These are phyloP conservation scores for Nanorana parkeri DNA, from an alignment of 2,113 vertebrate genomes.

Conservation along the genomic window DNA sequence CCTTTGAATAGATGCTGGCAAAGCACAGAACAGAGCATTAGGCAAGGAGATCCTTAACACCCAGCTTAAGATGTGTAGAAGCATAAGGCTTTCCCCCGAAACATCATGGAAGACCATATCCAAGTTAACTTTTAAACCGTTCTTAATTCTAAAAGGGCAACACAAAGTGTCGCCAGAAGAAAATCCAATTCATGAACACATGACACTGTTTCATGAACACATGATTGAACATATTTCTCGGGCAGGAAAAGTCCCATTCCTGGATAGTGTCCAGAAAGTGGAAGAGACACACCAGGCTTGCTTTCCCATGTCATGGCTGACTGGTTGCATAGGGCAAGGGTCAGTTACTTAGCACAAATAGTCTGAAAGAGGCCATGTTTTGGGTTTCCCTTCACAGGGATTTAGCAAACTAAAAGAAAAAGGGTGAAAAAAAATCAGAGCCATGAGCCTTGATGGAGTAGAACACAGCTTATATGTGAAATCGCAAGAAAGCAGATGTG, in stretches of 20 bases:
- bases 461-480: conserved; percentile 18
- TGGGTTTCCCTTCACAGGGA: conserved; percentile 65
- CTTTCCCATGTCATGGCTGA: conserved; percentile 65
- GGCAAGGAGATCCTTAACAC: conserved; percentile 48
- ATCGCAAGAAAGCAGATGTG: background rate
- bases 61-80: conserved; percentile 41
- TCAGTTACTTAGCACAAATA: conserved; percentile 66
- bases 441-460: conserved; percentile 51
- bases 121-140: conserved; percentile 57
- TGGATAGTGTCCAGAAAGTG: conserved; percentile 68
- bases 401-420: conserved; percentile 62
- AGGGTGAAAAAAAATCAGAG: conserved; percentile 54
- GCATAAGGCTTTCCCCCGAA: too few species aligned
- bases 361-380: conserved; percentile 64
- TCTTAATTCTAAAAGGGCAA: background rate
- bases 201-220: conserved; percentile 58
- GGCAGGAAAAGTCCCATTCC: conserved; percentile 65
- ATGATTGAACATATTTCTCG: conserved; percentile 59
- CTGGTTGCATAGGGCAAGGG: conserved; percentile 65
- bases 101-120: conserved; percentile 60
- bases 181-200: too few species aligned
- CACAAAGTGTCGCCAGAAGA: conserved; percentile 52
- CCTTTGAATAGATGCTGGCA: conserved; percentile 30
- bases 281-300: conserved; percentile 62
- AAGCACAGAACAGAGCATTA: conserved; percentile 11